phyloP scores from a whole-genome alignment of 1,140 invertebrate species.

The Ips typographus region DNA sequence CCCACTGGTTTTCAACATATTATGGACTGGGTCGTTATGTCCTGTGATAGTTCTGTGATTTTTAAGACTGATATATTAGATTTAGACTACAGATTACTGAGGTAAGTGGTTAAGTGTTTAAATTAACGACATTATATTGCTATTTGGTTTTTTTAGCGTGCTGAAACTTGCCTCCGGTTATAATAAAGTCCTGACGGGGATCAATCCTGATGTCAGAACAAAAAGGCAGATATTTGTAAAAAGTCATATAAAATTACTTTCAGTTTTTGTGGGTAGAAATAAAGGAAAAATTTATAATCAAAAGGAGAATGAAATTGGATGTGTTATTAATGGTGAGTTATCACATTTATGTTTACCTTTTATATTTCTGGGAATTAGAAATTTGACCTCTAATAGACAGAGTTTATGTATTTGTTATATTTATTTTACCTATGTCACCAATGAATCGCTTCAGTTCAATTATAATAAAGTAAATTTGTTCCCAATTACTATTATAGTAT shows the following conservation, averaged over 20 bases:
- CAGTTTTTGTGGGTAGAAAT: conserved; percentile 45
- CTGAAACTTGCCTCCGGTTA: conserved; percentile 46
- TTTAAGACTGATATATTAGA: conserved; percentile 55
- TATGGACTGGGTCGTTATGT: conserved; percentile 77
- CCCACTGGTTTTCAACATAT: conserved; percentile 66
- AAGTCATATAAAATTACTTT: conserved; percentile 46
- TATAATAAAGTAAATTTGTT: too few species aligned
- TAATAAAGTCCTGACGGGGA: conserved; percentile 31
- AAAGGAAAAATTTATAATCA: conserved; percentile 31
- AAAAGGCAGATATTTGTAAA: conserved; percentile 49
- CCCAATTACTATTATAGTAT: too few species aligned
- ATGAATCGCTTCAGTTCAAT: too few species aligned
- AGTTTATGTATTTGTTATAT: too few species aligned
- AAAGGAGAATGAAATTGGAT: conserved; percentile 41
- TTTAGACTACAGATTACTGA: conserved; percentile 53
- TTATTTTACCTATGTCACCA: too few species aligned
- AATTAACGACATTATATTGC: not conserved
- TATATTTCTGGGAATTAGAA: too few species aligned
- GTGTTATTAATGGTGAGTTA: conserved; percentile 32
- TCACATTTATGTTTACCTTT: too few species aligned
- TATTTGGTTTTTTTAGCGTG: conserved; percentile 43
- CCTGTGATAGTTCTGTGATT: conserved; percentile 71
- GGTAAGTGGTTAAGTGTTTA: conserved; percentile 45
- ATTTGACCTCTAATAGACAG: too few species aligned
- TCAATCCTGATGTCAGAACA: conserved; percentile 32